Conservation (phyloP, 2,888 invertebrate species). For the Cerceris ruficornis region DNA sequence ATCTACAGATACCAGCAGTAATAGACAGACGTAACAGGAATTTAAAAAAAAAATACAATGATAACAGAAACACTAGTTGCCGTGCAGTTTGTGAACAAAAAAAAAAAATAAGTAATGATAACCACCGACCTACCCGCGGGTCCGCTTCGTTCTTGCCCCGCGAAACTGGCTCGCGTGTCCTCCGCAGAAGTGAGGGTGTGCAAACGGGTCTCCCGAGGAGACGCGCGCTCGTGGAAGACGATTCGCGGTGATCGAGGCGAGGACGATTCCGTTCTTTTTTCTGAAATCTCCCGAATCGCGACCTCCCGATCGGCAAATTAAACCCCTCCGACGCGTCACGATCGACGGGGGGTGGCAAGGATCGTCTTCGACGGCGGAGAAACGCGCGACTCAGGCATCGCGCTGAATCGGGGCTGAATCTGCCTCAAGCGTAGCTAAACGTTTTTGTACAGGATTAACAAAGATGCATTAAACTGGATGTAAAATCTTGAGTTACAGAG, state of each 20-base stretch:
- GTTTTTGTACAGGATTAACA: slow-evolving; percentile 81
- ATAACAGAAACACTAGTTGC: slow-evolving; percentile 77
- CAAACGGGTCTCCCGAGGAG: background rate
- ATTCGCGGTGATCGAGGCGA: slow-evolving; percentile 22
- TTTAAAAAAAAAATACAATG: slow-evolving; percentile 68
- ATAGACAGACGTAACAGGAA: slow-evolving; percentile 69
- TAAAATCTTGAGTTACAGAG: slow-evolving; percentile 82
- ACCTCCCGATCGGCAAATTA: background rate
- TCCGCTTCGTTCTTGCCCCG: slow-evolving; percentile 81
- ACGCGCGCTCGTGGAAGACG: background rate
- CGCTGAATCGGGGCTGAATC: slow-evolving; percentile 58
- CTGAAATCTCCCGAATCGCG: background rate
- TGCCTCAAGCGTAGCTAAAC: slow-evolving; percentile 75
- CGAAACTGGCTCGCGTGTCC: slow-evolving; percentile 64
- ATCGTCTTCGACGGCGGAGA: slow-evolving; percentile 24
- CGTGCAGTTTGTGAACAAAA: slow-evolving; percentile 77
- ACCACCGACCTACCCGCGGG: slow-evolving; percentile 82
- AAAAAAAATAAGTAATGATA: slow-evolving; percentile 71
- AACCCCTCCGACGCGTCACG: background rate
- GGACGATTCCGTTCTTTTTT: background rate
- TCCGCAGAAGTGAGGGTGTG: slow-evolving; percentile 27
- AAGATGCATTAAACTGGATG: slow-evolving; percentile 76
- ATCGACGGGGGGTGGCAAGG: background rate
- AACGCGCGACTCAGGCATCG: slow-evolving; percentile 54
- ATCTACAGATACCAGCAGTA: slow-evolving; percentile 71